Percentiles rank a stretch among this genome's conserved stretches.
phyloP scores from a whole-genome alignment of 2,888 invertebrate species.

The Stictocephala bisonia region DNA sequence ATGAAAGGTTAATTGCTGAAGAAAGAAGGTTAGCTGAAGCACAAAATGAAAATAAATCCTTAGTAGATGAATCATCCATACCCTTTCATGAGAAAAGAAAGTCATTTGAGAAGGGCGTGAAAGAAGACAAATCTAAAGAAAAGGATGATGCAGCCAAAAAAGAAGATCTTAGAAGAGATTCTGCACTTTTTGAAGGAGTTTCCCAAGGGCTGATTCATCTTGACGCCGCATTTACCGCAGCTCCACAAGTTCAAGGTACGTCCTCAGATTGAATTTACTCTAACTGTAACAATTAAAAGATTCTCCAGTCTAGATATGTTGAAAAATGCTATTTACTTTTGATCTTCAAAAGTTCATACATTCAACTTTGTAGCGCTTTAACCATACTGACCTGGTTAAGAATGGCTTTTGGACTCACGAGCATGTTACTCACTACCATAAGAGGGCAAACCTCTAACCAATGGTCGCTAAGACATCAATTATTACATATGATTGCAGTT shows the following conservation, averaged over 20 bases:
- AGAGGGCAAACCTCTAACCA: no score
- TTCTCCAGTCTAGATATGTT: background rate
- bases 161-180: constrained; percentile 62
- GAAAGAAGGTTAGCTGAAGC: constrained; percentile 44
- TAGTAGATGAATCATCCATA: constrained; percentile 49
- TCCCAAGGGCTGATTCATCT: constrained; percentile 64
- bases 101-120: constrained; percentile 54
- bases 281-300: background rate
- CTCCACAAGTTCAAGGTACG: constrained; percentile 55
- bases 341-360: no score
- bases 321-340: no score
- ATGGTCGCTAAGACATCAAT: no score
- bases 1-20: constrained; percentile 50
- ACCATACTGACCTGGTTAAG: no score
- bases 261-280: no score
- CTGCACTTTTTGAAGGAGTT: constrained; percentile 66
- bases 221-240: constrained; percentile 60
- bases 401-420: no score
- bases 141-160: constrained; percentile 60
- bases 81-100: constrained; percentile 55
- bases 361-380: no score
- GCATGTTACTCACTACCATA: no score
- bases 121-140: constrained; percentile 60
- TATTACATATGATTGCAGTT: no score
- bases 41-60: constrained; percentile 40